phyloP scores from a whole-genome alignment of 2,797 vertebrate genomes.

The Nyctibius grandis region DNA sequence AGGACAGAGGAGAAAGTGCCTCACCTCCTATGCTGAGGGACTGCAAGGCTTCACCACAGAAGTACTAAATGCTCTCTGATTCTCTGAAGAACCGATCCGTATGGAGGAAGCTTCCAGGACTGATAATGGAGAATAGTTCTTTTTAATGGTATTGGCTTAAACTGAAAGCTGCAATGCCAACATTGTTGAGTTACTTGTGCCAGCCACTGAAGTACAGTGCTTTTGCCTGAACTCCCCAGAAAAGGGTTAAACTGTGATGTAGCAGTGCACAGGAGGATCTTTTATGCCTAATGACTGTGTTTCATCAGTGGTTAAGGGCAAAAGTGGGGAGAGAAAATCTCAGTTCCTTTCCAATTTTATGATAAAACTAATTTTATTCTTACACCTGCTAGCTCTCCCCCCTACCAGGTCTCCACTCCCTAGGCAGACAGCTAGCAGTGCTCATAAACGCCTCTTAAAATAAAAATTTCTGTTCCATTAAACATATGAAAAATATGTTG shows the following conservation, averaged over 20 bases:
- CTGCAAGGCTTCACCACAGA: not conserved
- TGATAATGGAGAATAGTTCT: constrained; percentile 61
- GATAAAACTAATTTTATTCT: constrained; percentile 65
- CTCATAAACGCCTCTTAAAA: constrained; percentile 66
- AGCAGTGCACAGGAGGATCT: not conserved
- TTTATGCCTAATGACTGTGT: constrained; percentile 33
- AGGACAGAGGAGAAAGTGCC: not conserved
- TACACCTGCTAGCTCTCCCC: constrained; percentile 55
- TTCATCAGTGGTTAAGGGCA: constrained; percentile 14
- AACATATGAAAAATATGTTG: constrained; percentile 75
- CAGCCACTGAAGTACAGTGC: not conserved
- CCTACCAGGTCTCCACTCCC: constrained; percentile 44
- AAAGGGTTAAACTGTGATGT: constrained; percentile 49
- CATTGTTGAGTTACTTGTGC: constrained; percentile 6
- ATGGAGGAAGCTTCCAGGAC: constrained; percentile 44
- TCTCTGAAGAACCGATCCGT: not conserved
- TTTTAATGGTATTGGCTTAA: constrained; percentile 59
- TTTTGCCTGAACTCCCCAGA: not conserved
- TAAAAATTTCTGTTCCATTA: constrained; percentile 76
- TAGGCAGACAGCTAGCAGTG: constrained; percentile 39
- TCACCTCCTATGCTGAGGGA: not conserved
- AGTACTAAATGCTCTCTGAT: not conserved
- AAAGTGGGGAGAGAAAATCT: constrained; percentile 25
- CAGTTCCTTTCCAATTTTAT: constrained; percentile 53
- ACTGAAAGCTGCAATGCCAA: not conserved